These are phyloP conservation scores for Drosophila nigritarsus DNA, from an alignment of 2,888 invertebrate genomes.

Conservation along the genomic window DNA sequence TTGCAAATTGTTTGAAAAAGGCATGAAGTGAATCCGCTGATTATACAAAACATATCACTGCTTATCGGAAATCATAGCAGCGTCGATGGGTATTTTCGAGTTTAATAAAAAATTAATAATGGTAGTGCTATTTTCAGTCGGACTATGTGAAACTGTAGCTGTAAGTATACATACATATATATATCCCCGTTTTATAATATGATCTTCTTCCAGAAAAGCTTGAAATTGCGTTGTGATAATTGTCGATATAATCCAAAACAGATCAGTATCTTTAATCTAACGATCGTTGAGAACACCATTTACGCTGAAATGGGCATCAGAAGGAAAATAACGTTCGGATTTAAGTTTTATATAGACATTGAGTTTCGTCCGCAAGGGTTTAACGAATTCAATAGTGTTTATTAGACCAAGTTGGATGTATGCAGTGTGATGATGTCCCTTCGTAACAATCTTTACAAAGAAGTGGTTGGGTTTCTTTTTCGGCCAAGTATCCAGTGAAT, in stretches of 20 bases:
- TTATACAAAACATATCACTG: background rate
- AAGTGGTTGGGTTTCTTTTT: background rate
- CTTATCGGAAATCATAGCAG: background rate
- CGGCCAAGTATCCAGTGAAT: background rate
- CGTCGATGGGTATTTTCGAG: background rate
- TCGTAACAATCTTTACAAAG: constrained; percentile 3
- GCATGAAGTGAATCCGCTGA: background rate
- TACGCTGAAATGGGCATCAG: background rate
- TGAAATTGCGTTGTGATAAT: background rate
- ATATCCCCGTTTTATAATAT: background rate
- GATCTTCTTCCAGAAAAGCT: background rate
- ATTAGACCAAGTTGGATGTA: background rate
- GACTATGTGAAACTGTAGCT: background rate
- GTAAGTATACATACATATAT: background rate
- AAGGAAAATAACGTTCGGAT: background rate
- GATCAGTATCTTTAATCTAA: background rate
- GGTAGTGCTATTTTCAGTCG: background rate
- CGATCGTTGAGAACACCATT: no score
- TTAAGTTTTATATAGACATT: constrained; percentile 1
- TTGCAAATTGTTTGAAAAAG: background rate
- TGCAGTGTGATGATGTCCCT: background rate
- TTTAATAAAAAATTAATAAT: background rate
- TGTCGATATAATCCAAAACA: constrained; percentile 1
- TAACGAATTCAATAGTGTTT: background rate
- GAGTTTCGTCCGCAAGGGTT: background rate